Base-by-base conservation (phyloP, 2,888 invertebrate species). In the Athalia circularis region DNA sequence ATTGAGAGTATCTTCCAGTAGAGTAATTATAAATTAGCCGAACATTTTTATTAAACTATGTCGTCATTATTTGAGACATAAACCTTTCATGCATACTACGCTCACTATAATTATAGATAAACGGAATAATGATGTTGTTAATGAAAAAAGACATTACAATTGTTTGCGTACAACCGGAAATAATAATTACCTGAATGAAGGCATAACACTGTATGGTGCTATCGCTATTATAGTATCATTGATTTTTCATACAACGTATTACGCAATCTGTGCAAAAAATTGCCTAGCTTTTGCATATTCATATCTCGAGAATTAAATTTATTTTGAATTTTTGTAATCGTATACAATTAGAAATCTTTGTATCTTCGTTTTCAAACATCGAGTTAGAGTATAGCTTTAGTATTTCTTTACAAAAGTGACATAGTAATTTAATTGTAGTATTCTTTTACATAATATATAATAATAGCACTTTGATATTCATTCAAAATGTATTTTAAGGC, bases 341-440 rank as follows among this genome's bases (percentile, higher is more conserved):
- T 70, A 70, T 11, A 59, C 52, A 11, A 45, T 47, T 70, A 57
- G 11, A 5, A 64, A 7, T 15, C 47, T 45, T 70, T 70, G 13
- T 57, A 13, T 57, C 15, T 70, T 70, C 70, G 6, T 57, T 57
- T 57, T 59, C 29, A 59, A 70, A 70, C 70, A 70, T 70, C 70
- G 70, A 59, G 59, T 43, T 70, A 70, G 52, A 9, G 45, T 43
- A 70, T 57, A 62, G 43, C 61, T 74, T 62, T 74, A 62, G 62
- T 62, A 74, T 57, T 62, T 62, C 29, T 62, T 48, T 74, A 50
- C 29, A 75, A 64, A 62, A 75, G 62, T 75, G 62, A 62, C 75
- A 61, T 75, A 64, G 64, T 75, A 75, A 75, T 75, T 61, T 75
- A 62, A 75, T 62, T 29, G 9, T 52, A 75, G 61, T 50, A 61